These are phyloP conservation scores for Connochaetes taurinus DNA, from an alignment of 2,113 vertebrate species.

Conservation along the genomic window DNA sequence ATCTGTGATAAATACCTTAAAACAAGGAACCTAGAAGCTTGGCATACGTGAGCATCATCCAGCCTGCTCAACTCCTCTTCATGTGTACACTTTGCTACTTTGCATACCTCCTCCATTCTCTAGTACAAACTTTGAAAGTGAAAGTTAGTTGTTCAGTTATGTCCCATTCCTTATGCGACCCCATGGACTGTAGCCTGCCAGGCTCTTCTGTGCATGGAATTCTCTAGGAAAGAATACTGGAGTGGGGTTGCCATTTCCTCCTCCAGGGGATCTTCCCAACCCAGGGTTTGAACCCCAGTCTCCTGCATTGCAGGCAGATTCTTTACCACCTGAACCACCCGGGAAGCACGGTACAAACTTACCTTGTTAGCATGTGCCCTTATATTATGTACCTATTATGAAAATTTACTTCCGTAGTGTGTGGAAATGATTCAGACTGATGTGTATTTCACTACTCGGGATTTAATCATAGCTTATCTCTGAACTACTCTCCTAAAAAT, in stretches of 20 bases:
- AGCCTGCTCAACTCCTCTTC: not conserved
- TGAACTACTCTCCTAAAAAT: not conserved
- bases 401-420: not conserved
- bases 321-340: not conserved
- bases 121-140: not conserved
- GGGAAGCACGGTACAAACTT: not conserved
- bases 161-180: rapidly evolving
- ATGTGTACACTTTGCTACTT: not conserved
- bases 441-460: not conserved
- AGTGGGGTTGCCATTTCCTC: not conserved
- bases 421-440: not conserved
- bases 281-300: not conserved
- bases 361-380: too few relatives aligned
- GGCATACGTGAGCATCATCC: not conserved
- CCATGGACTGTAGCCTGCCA: not conserved
- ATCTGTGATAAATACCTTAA: not conserved
- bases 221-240: not conserved
- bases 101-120: not conserved
- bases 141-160: not conserved
- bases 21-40: not conserved
- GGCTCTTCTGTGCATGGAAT: not conserved
- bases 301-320: not conserved
- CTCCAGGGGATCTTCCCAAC: not conserved
- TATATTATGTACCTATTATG: not conserved
- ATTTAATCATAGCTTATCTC: not conserved